Evolutionary conservation across 37 sponge, comb jelly and placozoan species (phyloP).

Genomic region (Haliclona indistincta): DNA sequence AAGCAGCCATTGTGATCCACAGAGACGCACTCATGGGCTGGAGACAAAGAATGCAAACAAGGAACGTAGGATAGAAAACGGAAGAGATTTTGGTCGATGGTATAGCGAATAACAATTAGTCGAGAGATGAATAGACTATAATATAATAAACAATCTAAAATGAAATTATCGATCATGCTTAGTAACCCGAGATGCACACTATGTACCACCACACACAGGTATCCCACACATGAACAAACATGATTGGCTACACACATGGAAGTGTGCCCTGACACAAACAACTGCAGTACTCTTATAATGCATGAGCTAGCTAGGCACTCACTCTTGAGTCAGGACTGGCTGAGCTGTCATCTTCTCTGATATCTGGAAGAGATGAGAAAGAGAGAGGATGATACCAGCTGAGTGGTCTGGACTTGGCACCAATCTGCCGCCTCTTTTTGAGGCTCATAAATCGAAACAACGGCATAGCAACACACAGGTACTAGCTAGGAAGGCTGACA

Average conservation of each 20-base stretch:
- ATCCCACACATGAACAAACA: too few relatives aligned
- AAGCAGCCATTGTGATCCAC: conserved; percentile 57
- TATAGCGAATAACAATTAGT: too few relatives aligned
- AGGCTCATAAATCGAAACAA: conserved; percentile 13
- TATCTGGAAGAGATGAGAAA: conserved; percentile 46
- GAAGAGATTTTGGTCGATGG: conserved; percentile 9
- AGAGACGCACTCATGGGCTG: not conserved
- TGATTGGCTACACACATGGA: not conserved
- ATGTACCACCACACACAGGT: too few relatives aligned
- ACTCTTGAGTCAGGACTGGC: too few relatives aligned
- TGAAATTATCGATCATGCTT: too few relatives aligned
- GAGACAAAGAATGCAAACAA: not conserved
- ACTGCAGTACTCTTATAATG: not conserved
- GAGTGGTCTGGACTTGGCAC: too few relatives aligned
- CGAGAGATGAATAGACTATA: not conserved
- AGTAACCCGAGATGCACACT: too few relatives aligned
- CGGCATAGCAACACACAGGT: not conserved
- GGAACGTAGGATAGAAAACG: not conserved
- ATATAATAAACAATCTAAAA: not conserved
- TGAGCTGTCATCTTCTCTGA: conserved; percentile 35
- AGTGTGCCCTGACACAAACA: not conserved
- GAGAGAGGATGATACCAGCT: not conserved
- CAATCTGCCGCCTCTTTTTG: not conserved
- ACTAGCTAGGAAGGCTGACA: not conserved
- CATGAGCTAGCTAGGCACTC: too few relatives aligned